Conservation (phyloP, 2,113 vertebrate genomes). For the Leucosticte australis region DNA sequence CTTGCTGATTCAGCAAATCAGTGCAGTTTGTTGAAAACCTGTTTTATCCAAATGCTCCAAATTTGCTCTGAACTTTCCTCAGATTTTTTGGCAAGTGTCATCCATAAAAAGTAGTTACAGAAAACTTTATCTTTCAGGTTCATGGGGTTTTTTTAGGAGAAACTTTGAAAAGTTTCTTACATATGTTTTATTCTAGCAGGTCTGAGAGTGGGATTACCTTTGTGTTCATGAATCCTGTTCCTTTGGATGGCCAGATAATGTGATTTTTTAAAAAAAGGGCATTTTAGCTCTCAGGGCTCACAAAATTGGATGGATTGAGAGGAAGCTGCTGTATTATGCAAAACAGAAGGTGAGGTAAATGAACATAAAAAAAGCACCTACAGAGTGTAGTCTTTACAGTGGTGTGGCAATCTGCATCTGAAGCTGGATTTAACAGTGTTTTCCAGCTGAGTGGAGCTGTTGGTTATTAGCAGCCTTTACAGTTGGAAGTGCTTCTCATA, state of each 20-base stretch:
- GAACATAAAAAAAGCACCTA: not conserved
- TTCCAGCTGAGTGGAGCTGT: not conserved
- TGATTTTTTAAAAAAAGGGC: not conserved
- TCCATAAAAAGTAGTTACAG: not conserved
- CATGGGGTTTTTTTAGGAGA: not conserved
- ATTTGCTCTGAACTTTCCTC: not conserved
- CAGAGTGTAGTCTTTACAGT: not conserved
- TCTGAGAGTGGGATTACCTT: not conserved
- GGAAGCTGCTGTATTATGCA: not conserved
- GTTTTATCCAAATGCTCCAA: not conserved
- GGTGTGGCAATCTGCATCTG: not conserved
- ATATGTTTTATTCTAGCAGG: not conserved
- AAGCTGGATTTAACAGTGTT: not conserved
- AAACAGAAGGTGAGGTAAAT: not conserved
- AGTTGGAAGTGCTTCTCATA: not conserved
- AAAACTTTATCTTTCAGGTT: not conserved
- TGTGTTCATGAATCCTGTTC: not conserved
- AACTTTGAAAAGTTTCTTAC: not conserved
- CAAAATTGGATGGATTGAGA: not conserved
- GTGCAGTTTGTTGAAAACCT: not conserved
- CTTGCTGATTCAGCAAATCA: not conserved
- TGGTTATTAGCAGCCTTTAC: not conserved
- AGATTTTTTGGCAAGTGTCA: not conserved
- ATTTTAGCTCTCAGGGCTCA: not conserved
- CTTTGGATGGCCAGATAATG: not conserved